Evolutionary conservation across 2,797 vertebrate genomes (phyloP).

Genomic region (Setipinna tenuifilis): DNA sequence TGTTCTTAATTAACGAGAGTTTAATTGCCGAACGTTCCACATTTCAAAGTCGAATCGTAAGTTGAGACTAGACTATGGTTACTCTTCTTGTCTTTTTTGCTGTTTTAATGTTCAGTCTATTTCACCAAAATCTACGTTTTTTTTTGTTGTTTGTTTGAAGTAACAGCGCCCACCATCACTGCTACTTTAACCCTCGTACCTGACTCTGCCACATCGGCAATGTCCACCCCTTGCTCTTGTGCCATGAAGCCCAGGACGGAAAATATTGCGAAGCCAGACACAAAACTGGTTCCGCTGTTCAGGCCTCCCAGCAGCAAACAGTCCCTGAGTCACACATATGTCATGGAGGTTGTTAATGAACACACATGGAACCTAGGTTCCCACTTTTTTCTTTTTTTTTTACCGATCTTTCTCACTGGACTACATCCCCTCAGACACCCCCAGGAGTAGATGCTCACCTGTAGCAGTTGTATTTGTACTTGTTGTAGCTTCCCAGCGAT

Average conservation of each 20-base stretch:
- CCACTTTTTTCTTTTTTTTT: conserved; percentile 61
- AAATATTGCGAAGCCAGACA: conserved; percentile 97
- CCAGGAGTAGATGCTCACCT: conserved; percentile 85
- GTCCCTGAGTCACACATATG: conserved; percentile 99
- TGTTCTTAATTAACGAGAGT: conserved; percentile 65
- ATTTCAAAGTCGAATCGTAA: conserved; percentile 67
- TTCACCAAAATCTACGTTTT: conserved; percentile 28
- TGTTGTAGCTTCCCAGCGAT: conserved; percentile 99
- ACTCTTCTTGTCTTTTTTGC: conserved; percentile 32
- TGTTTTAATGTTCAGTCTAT: conserved; percentile 46
- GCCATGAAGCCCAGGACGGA: conserved; percentile 97
- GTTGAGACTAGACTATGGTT: background rate
- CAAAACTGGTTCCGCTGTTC: conserved; percentile 99
- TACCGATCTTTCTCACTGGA: conserved; percentile 34
- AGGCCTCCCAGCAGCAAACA: conserved; percentile 99
- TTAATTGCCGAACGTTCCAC: conserved; percentile 68
- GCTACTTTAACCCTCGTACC: conserved; percentile 94
- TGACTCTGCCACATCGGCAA: conserved; percentile 99
- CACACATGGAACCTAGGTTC: conserved; percentile 81
- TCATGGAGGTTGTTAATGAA: conserved; percentile 99
- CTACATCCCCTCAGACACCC: conserved; percentile 65
- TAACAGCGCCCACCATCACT: conserved; percentile 97
- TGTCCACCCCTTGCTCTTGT: conserved; percentile 99
- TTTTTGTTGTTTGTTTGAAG: conserved; percentile 74
- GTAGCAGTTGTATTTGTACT: conserved; percentile 99